Evolutionary conservation across 1,140 invertebrate species (phyloP).

Genomic region (Archivesica marissinica): DNA sequence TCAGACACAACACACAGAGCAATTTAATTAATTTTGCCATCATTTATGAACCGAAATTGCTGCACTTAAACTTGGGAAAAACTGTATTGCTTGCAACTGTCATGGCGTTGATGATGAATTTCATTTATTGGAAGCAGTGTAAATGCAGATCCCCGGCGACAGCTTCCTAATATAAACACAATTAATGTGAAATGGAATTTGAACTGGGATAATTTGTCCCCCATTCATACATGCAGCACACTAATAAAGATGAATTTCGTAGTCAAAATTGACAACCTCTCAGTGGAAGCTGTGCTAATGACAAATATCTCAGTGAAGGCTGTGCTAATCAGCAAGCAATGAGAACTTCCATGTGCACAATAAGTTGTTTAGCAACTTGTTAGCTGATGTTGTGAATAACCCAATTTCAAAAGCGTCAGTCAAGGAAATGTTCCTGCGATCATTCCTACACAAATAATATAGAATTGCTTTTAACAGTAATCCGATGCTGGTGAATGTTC

Average conservation of each 20-base stretch:
- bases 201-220: conserved; percentile 7
- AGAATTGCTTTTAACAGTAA: conserved; percentile 14
- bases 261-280: conserved; percentile 39
- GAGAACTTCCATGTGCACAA: conserved; percentile 8
- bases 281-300: conserved; percentile 19
- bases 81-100: neutral
- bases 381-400: conserved; percentile 11
- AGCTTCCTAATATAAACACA: conserved; percentile 33
- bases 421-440: neutral
- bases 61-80: too few species aligned
- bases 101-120: conserved; percentile 12
- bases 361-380: conserved; percentile 42
- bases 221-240: neutral
- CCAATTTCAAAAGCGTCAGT: conserved; percentile 23
- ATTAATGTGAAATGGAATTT: conserved; percentile 42
- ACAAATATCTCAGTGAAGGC: conserved; percentile 24
- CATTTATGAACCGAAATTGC: too few species aligned
- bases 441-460: conserved; percentile 13
- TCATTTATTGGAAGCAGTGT: conserved; percentile 13
- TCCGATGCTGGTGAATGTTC: neutral
- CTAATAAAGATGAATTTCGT: conserved; percentile 40
- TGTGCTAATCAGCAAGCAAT: conserved; percentile 25
- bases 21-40: too few species aligned
- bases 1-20: too few species aligned
- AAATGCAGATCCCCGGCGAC: conserved; percentile 9